These are phyloP conservation scores for Vulpes vulpes DNA, from an alignment of 2,113 vertebrate genomes.

Conservation along the genomic window DNA sequence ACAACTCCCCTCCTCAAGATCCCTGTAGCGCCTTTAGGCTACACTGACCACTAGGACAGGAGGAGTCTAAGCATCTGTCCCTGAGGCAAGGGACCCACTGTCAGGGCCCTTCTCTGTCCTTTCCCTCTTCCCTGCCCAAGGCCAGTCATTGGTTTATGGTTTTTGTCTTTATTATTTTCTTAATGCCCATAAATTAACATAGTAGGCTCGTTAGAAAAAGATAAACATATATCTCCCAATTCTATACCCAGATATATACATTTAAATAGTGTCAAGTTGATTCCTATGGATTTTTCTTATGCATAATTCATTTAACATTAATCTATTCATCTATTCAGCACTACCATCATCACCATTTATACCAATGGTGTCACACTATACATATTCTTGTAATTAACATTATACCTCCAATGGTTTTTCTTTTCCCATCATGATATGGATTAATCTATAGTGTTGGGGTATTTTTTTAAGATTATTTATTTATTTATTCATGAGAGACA, in stretches of 20 bases:
- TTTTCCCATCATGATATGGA: neutral
- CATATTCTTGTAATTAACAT: neutral
- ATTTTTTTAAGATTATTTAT: too few species aligned
- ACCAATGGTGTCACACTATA: neutral
- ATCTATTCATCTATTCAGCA: neutral
- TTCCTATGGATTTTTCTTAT: neutral
- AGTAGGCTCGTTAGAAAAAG: neutral
- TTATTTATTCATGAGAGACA: too few species aligned
- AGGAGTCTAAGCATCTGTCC: neutral
- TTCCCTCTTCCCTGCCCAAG: neutral
- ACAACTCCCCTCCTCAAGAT: neutral
- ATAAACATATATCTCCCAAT: neutral
- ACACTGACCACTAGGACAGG: neutral
- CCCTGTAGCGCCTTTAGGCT: neutral
- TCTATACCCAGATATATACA: neutral
- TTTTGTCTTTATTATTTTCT: neutral
- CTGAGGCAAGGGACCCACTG: neutral
- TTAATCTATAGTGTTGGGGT: neutral
- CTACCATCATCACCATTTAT: neutral
- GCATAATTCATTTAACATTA: neutral
- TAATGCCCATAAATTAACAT: neutral
- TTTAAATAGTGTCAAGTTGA: conserved; percentile 4
- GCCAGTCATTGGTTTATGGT: neutral
- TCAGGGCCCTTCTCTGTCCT: neutral
- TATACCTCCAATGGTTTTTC: neutral